Evolutionary conservation across 1,140 invertebrate genomes (phyloP), one percentile per base, ranked within the genome.

Genomic region (Psilanteris sp.): DNA sequence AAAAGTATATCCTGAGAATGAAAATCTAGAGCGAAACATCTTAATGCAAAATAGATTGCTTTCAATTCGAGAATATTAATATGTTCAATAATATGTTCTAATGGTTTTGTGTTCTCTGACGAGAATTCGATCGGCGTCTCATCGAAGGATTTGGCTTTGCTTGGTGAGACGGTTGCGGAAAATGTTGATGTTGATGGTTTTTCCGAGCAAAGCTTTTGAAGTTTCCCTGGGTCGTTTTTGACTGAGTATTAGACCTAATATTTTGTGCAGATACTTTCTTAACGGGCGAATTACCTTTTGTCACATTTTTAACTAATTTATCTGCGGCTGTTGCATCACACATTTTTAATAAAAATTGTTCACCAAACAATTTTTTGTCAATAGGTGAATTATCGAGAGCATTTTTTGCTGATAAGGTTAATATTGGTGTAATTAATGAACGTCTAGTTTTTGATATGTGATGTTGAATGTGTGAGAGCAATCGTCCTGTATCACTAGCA

Each of bases 291-390:
- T 13, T 22, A n/a, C n/a, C 0, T 16, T 24, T 43, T 0, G 54
- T 57, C 6, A 43, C 9, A 1, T 7, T 48, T 11, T 64, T 64
- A 1, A 52, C 44, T 16, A 50, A n/a, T 24, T 31, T 64, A 15
- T 64, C 59, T n/a, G n/a, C n/a, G n/a, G n/a, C n/a, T n/a, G n/a
- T n/a, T n/a, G n/a, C n/a, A n/a, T n/a, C n/a, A n/a, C n/a, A n/a
- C n/a, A 68, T 55, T 24, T 46, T 68, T 0, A 20, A n/a, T 2
- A 68, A 9, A 9, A 68, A 68, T 14, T 68, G 1, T 26, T 26
- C 59, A 9, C 59, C 20, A 32, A 62, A 50, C 1, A 43, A 15
- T 5, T 59, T 59, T 4, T 22, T 24, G 13, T 59, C 39, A 5
- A 59, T 31, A 1, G 27, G 27, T 3, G 54, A 52, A 37, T 52